Percentiles rank a stretch among this genome's conserved stretches.
phyloP scores from a whole-genome alignment of 2,797 vertebrate genomes.

The Podarcis siculus region DNA sequence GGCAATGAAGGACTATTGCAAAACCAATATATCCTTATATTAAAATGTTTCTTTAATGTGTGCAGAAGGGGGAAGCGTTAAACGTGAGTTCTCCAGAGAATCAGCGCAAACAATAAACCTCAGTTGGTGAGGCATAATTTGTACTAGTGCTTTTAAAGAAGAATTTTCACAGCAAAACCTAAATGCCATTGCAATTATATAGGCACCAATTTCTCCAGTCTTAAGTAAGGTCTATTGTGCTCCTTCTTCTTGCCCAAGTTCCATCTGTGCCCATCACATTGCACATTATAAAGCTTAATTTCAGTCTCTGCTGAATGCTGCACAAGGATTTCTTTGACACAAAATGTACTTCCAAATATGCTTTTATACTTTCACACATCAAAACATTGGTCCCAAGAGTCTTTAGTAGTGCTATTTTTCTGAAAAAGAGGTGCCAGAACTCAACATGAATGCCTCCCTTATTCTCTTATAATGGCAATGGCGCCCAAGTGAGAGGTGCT shows the following conservation, averaged over 20 bases:
- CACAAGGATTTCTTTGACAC: conserved; percentile 2
- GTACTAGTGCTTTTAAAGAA: conserved; percentile 33
- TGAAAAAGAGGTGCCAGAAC: no score
- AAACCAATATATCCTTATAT: neutral
- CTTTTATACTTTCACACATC: neutral
- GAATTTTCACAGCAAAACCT: neutral
- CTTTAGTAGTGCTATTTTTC: neutral
- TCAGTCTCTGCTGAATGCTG: neutral
- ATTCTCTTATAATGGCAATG: no score
- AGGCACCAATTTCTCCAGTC: neutral
- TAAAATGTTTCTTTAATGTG: neutral
- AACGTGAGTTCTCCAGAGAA: conserved; percentile 40
- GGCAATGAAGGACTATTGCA: neutral
- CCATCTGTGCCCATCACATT: neutral
- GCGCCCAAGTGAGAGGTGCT: no score
- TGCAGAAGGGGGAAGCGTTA: conserved; percentile 28
- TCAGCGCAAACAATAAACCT: conserved; percentile 43
- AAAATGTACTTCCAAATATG: neutral
- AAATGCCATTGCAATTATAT: neutral
- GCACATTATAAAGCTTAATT: neutral
- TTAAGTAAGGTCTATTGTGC: conserved; percentile 16
- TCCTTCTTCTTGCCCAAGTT: neutral
- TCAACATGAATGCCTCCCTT: no score
- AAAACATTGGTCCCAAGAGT: neutral
- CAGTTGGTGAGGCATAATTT: conserved; percentile 39